A percentile compares a stretch with the other conserved stretches of the same genome.
These are phyloP conservation scores for Hoplodrina blanda DNA, from an alignment of 2,888 invertebrate species.

Conservation along the genomic window DNA sequence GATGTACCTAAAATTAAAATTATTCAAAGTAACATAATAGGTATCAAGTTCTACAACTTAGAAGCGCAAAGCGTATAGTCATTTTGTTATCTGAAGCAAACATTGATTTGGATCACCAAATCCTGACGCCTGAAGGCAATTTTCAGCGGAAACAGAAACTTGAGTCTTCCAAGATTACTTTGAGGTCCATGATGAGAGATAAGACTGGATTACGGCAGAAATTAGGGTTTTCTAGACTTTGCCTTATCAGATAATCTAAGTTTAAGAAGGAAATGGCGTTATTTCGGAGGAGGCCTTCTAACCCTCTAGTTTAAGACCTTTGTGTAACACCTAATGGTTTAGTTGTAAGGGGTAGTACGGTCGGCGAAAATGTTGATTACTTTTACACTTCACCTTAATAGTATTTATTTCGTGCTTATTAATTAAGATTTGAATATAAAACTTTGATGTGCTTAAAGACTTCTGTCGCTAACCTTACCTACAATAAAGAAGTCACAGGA, in stretches of 20 bases:
- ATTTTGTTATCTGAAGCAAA: slow-evolving; percentile 25
- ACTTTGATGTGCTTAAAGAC: too few relatives aligned
- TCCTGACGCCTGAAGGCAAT: slow-evolving; percentile 13
- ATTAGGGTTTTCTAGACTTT: slow-evolving; percentile 43
- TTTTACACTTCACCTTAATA: neutral
- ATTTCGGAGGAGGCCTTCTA: slow-evolving; percentile 11
- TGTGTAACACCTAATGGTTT: neutral
- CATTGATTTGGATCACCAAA: slow-evolving; percentile 22
- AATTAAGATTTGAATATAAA: too few relatives aligned
- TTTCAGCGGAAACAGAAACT: slow-evolving; percentile 28
- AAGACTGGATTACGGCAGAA: slow-evolving; percentile 41
- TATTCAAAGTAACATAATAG: too few relatives aligned
- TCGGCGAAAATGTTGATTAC: neutral
- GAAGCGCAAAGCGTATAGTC: too few relatives aligned
- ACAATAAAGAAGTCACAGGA: too few relatives aligned
- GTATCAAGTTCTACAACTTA: too few relatives aligned
- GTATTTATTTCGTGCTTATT: too few relatives aligned
- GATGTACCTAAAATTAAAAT: too few relatives aligned
- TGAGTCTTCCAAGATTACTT: slow-evolving; percentile 31
- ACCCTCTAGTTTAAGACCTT: slow-evolving; percentile 3
- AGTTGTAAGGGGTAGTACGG: slow-evolving; percentile 9
- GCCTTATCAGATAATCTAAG: slow-evolving; percentile 45
- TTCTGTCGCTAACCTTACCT: too few relatives aligned
- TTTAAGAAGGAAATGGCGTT: slow-evolving; percentile 21
- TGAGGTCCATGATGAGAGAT: slow-evolving; percentile 43